Conservation (phyloP, 2,888 invertebrate genomes). For the Microctonus aethiopoides region DNA sequence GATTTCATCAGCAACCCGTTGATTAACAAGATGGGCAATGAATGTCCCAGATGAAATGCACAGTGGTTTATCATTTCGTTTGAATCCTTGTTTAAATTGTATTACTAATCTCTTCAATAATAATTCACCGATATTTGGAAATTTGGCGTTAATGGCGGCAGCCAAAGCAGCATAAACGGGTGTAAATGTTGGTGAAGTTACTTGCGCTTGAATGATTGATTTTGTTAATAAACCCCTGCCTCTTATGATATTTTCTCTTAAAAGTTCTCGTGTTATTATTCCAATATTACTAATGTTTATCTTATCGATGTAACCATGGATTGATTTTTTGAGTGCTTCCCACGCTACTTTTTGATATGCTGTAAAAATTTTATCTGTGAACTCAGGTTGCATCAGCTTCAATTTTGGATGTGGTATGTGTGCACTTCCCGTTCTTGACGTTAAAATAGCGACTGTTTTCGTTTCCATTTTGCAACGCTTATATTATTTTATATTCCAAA, state of each 20-base stretch:
- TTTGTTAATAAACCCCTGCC: conserved; percentile 93
- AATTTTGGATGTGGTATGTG: conserved; percentile 98
- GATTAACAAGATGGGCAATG: conserved; percentile 97
- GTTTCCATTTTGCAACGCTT: no score
- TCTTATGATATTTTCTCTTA: conserved; percentile 95
- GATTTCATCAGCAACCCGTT: conserved; percentile 97
- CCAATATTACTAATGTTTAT: conserved; percentile 95
- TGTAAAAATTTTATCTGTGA: conserved; percentile 94
- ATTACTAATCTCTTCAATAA: conserved; percentile 89
- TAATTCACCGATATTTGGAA: conserved; percentile 96
- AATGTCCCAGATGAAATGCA: conserved; percentile 94
- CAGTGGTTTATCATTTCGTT: conserved; percentile 89
- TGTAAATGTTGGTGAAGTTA: conserved; percentile 96
- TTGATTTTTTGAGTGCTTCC: conserved; percentile 98
- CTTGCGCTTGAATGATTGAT: conserved; percentile 96
- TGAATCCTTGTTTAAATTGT: conserved; percentile 93
- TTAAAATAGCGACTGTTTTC: conserved; percentile 76
- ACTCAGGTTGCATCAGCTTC: conserved; percentile 93
- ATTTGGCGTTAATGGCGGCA: conserved; percentile 95
- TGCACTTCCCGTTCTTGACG: conserved; percentile 90
- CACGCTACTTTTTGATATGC: conserved; percentile 97
- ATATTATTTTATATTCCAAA: no score
- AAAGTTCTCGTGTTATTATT: conserved; percentile 88
- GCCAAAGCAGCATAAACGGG: conserved; percentile 97
- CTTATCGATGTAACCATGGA: conserved; percentile 98